Conservation (phyloP, 2,113 vertebrate species). For the Piaya cayana region DNA sequence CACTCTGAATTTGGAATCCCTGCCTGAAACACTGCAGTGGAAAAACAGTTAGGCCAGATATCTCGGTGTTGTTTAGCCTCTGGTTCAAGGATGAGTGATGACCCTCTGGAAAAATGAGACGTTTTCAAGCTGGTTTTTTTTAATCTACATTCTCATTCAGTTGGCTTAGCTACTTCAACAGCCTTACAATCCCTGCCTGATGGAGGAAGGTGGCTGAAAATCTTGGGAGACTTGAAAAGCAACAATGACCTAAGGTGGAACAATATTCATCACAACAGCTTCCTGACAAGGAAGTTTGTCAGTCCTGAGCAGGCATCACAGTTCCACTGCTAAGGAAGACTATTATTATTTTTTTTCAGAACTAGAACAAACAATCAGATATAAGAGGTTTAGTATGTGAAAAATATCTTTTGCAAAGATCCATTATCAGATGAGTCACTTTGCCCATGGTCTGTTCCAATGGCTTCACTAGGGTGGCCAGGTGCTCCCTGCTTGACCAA, state of each 20-base stretch:
- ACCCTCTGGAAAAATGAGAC: neutral
- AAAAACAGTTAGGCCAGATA: neutral
- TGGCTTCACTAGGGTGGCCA: neutral
- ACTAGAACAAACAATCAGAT: neutral
- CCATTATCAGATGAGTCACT: neutral
- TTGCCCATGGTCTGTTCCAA: neutral
- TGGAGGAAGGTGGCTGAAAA: neutral
- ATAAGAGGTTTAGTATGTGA: neutral
- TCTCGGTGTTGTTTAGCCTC: neutral
- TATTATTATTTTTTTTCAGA: neutral
- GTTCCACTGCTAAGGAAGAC: neutral
- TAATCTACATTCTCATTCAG: neutral
- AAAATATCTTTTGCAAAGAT: neutral
- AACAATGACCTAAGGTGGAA: rapidly evolving
- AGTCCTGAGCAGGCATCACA: neutral
- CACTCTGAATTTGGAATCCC: neutral
- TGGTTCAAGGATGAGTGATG: neutral
- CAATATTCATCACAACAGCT: neutral
- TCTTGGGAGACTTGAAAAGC: neutral
- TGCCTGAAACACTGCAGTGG: neutral
- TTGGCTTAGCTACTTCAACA: neutral
- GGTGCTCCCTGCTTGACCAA: neutral
- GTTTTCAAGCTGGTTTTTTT: neutral
- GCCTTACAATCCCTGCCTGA: neutral
- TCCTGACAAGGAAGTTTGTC: neutral